phyloP scores from a whole-genome alignment of 1,140 invertebrate genomes.

The Aphaenogaster floridana region DNA sequence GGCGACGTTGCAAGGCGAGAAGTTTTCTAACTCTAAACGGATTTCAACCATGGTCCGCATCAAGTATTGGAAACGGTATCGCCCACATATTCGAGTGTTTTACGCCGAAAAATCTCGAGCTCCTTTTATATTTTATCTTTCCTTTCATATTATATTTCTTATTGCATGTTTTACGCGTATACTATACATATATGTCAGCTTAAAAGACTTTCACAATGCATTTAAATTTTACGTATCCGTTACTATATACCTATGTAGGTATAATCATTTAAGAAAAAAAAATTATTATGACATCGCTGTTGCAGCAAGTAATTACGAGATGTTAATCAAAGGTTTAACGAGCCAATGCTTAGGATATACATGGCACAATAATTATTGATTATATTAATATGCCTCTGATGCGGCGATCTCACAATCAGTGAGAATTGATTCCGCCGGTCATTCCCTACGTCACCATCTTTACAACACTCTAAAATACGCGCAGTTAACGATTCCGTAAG shows the following conservation, averaged over 20 bases:
- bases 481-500: slow-evolving; percentile 82
- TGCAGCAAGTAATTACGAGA: not conserved
- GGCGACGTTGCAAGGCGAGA: slow-evolving; percentile 18
- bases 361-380: not conserved
- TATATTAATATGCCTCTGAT: not conserved
- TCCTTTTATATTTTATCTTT: slow-evolving; percentile 15
- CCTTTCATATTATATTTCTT: slow-evolving; percentile 20
- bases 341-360: not conserved
- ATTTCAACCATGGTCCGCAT: slow-evolving; percentile 35
- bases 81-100: slow-evolving; percentile 22
- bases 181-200: not conserved
- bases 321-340: slow-evolving; percentile 3
- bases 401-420: slow-evolving; percentile 17
- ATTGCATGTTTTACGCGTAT: not conserved
- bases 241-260: not conserved
- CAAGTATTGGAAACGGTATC: slow-evolving; percentile 46
- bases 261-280: slow-evolving; percentile 18
- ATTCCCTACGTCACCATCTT: slow-evolving; percentile 67
- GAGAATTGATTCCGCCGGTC: slow-evolving; percentile 63
- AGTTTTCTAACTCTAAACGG: slow-evolving; percentile 59
- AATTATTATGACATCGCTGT: not conserved
- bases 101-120: slow-evolving; percentile 5
- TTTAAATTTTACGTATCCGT: not conserved
- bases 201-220: not conserved
- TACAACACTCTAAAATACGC: slow-evolving; percentile 80